These are phyloP conservation scores for Cirrhinus molitorella DNA, from an alignment of 2,797 vertebrate species.

Conservation along the genomic window DNA sequence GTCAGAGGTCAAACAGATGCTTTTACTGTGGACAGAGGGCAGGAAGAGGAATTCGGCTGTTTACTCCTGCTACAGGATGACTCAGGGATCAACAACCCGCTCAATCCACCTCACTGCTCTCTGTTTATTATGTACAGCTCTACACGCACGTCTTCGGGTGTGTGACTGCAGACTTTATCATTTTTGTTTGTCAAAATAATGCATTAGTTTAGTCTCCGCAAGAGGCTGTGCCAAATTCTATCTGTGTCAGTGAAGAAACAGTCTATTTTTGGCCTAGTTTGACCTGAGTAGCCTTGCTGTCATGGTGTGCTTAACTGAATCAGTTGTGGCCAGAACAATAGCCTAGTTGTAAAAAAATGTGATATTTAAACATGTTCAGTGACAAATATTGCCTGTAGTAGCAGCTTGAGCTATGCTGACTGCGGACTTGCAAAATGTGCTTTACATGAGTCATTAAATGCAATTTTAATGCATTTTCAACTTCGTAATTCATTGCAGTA, in stretches of 20 bases:
- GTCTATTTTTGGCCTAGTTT: neutral
- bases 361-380: neutral
- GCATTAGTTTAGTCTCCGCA: neutral
- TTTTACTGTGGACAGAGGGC: conserved; percentile 64
- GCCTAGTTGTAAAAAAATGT: neutral
- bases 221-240: neutral
- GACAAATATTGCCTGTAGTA: neutral
- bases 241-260: neutral
- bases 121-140: conserved; percentile 42
- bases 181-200: conserved; percentile 31
- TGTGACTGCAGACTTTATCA: neutral
- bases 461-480: neutral
- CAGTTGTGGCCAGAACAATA: neutral
- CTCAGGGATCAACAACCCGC: conserved; percentile 42
- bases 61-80: conserved; percentile 69
- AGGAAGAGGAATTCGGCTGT: conserved; percentile 73
- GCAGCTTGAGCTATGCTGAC: neutral
- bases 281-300: neutral
- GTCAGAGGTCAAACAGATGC: conserved; percentile 66
- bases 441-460: neutral
- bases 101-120: conserved; percentile 11
- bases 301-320: neutral
- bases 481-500: neutral
- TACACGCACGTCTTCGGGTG: neutral
- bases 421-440: neutral